A percentile compares a stretch with the other conserved stretches of the same genome.
Evolutionary conservation across 2,797 vertebrate species (phyloP).

Genomic region (Phaenicophaeus curvirostris): DNA sequence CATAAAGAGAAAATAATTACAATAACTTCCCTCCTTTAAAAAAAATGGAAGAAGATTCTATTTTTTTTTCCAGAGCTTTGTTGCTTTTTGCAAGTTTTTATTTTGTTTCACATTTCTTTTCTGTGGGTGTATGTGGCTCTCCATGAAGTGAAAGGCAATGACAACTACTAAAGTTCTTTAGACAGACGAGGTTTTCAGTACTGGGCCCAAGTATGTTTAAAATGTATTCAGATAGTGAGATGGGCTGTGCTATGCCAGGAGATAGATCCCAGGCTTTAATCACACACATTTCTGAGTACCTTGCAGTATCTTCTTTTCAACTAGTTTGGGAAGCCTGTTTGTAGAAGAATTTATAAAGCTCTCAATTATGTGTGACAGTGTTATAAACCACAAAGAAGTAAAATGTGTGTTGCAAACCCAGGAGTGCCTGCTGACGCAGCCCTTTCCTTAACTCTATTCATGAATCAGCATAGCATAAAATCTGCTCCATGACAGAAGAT

Average conservation of each 20-base stretch:
- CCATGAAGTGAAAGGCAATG: neutral
- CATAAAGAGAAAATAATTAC: neutral
- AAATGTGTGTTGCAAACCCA: conserved; percentile 28
- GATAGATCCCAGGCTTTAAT: neutral
- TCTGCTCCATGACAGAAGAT: neutral
- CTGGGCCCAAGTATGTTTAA: neutral
- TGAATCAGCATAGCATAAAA: conserved; percentile 29
- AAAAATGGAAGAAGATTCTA: neutral
- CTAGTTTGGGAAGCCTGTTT: neutral
- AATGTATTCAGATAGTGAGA: neutral
- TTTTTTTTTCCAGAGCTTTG: neutral
- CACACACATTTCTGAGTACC: neutral
- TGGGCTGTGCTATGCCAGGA: neutral
- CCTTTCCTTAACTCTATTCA: conserved; percentile 16
- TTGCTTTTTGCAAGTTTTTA: neutral
- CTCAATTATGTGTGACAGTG: neutral
- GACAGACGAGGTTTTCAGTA: neutral
- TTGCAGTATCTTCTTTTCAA: neutral
- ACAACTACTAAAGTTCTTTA: neutral
- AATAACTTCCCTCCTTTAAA: neutral
- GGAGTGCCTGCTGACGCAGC: neutral
- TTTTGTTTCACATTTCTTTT: neutral
- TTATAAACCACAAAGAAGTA: conserved; percentile 3
- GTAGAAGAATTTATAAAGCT: conserved; percentile 40
- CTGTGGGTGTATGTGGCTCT: neutral